A percentile compares a stretch with the other conserved stretches of the same genome.
Conservation (phyloP, 2,113 vertebrate genomes). For the Onychorhynchus coronatus region DNA sequence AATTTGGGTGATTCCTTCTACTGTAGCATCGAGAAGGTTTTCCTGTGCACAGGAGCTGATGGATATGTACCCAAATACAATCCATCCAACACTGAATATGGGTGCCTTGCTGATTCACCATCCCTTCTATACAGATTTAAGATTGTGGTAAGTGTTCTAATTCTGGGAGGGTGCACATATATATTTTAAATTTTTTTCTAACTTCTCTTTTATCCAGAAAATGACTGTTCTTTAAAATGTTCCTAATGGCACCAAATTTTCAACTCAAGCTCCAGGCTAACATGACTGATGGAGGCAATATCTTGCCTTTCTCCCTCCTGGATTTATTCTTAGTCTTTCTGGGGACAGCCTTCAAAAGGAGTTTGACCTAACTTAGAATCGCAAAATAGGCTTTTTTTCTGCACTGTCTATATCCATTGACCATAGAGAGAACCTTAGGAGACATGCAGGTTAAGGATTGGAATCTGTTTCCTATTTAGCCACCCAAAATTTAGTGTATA, state of each 20-base stretch:
- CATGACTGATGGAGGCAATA: neutral
- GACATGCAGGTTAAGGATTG: neutral
- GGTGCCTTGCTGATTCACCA: constrained; percentile 91
- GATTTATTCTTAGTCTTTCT: neutral
- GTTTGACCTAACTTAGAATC: neutral
- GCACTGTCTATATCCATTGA: accelerated
- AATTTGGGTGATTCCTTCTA: constrained; percentile 93
- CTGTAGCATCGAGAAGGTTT: constrained; percentile 96
- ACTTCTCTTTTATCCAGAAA: neutral
- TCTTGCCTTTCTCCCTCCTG: neutral
- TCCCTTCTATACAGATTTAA: constrained; percentile 91
- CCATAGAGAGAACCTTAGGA: neutral
- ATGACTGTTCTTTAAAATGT: neutral
- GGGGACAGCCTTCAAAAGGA: neutral
- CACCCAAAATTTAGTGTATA: neutral
- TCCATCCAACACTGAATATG: constrained; percentile 86
- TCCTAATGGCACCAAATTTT: neutral
- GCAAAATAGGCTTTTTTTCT: neutral
- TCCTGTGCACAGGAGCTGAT: constrained; percentile 91
- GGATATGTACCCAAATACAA: constrained; percentile 96
- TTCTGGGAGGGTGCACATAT: neutral
- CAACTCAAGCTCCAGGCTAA: neutral
- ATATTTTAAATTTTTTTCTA: neutral
- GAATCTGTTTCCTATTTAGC: neutral
- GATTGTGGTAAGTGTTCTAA: constrained; percentile 83